Evolutionary conservation across 2,888 invertebrate genomes (phyloP).

Genomic region (Sthenelais limicola): DNA sequence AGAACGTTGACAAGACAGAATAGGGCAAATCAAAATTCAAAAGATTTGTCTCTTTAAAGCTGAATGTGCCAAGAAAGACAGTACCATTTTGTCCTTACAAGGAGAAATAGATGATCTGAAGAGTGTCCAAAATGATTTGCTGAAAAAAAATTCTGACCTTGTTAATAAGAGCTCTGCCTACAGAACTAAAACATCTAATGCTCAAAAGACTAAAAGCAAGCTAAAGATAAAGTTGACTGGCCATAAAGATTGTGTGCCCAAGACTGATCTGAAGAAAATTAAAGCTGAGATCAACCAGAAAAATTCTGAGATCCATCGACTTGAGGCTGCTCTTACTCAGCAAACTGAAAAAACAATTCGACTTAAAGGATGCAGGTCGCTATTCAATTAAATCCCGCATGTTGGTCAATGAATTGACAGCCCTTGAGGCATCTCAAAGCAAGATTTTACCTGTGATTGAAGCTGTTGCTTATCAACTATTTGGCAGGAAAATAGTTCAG

Average conservation of each 20-base stretch:
- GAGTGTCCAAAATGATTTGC: neutral
- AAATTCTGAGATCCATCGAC: neutral
- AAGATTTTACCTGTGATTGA: conserved; percentile 4
- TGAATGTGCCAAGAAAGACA: neutral
- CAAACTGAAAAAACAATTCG: too few species aligned
- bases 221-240: neutral
- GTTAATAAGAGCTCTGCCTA: neutral
- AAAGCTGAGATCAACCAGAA: neutral
- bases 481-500: neutral
- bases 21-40: neutral
- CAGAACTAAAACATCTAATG: neutral
- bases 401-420: conserved; percentile 21
- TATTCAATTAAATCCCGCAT: conserved; percentile 3
- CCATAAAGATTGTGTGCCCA: conserved; percentile 3
- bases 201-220: conserved; percentile 18
- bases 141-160: neutral
- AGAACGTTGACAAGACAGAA: conserved; percentile 16
- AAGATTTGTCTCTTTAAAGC: neutral
- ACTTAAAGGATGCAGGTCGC: neutral
- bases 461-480: neutral
- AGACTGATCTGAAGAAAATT: neutral
- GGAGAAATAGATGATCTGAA: neutral
- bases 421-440: conserved; percentile 6
- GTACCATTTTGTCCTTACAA: neutral
- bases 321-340: neutral